phyloP scores from a whole-genome alignment of 2,888 invertebrate species.

The Tenthredo amoena region DNA sequence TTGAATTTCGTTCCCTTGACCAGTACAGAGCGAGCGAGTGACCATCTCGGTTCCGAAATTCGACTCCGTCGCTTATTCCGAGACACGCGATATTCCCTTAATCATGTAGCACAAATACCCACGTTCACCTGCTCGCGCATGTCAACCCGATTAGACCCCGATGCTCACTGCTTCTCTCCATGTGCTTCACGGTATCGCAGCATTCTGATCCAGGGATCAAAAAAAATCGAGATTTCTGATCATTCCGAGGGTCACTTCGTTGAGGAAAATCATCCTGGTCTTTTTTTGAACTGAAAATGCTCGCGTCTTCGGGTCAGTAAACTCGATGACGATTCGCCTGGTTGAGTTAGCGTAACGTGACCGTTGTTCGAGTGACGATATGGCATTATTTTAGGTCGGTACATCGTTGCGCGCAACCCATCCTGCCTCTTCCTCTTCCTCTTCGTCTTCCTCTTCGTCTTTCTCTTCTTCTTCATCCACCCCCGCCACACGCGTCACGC shows the following conservation, averaged over 20 bases:
- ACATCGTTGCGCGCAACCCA: slow-evolving; percentile 32
- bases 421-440: background rate
- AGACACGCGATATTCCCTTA: slow-evolving; percentile 24
- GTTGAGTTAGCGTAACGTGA: background rate
- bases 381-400: slow-evolving; percentile 40
- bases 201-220: background rate
- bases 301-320: background rate
- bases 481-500: slow-evolving; percentile 27
- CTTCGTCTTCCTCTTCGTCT: background rate
- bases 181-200: background rate
- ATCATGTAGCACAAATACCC: slow-evolving; percentile 15
- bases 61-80: background rate
- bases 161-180: background rate
- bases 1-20: background rate
- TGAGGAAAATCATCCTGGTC: background rate
- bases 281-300: background rate
- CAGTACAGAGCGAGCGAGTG: background rate
- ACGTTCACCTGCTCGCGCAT: background rate
- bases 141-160: slow-evolving; percentile 3
- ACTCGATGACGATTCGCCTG: background rate
- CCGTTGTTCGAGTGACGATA: background rate
- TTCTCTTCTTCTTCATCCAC: background rate
- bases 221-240: background rate
- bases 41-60: background rate
- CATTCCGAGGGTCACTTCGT: background rate